Percentiles rank a stretch among this genome's conserved stretches.
These are phyloP conservation scores for Bedellia somnulentella DNA, from an alignment of 2,888 invertebrate species.

Conservation along the genomic window DNA sequence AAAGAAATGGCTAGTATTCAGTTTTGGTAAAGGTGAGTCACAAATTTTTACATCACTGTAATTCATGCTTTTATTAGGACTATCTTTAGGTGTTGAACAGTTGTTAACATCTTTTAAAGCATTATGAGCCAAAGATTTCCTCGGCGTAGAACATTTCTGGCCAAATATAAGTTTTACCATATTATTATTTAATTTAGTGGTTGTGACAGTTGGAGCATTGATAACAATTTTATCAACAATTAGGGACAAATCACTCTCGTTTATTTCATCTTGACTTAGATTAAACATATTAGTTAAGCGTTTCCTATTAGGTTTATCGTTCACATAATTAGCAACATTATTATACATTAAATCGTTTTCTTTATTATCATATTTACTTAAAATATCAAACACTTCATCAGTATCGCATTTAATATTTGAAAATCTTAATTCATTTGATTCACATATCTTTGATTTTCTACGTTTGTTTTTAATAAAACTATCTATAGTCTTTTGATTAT, in stretches of 20 bases:
- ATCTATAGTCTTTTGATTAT: constrained; percentile 35
- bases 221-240: constrained; percentile 39
- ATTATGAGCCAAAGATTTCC: constrained; percentile 19
- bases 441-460: constrained; percentile 20
- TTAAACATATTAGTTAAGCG: constrained; percentile 25
- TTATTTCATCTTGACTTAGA: constrained; percentile 17
- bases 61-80: constrained; percentile 19
- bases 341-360: neutral
- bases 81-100: constrained; percentile 40
- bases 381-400: neutral
- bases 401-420: constrained; percentile 15
- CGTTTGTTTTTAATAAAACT: constrained; percentile 36
- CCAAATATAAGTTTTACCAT: constrained; percentile 34
- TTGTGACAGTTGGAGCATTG: constrained; percentile 22
- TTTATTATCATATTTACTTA: neutral
- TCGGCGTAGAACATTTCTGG: constrained; percentile 22
- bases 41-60: no score
- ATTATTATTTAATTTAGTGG: constrained; percentile 31
- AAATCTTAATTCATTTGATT: constrained; percentile 22
- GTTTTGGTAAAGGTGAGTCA: constrained; percentile 11
- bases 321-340: no score
- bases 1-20: constrained; percentile 57
- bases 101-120: constrained; percentile 22
- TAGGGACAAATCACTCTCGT: constrained; percentile 32
- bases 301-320: constrained; percentile 5